A percentile compares a stretch with the other conserved stretches of the same genome.
Evolutionary conservation across 2,888 invertebrate species (phyloP).

Genomic region (Anaspis maculata): DNA sequence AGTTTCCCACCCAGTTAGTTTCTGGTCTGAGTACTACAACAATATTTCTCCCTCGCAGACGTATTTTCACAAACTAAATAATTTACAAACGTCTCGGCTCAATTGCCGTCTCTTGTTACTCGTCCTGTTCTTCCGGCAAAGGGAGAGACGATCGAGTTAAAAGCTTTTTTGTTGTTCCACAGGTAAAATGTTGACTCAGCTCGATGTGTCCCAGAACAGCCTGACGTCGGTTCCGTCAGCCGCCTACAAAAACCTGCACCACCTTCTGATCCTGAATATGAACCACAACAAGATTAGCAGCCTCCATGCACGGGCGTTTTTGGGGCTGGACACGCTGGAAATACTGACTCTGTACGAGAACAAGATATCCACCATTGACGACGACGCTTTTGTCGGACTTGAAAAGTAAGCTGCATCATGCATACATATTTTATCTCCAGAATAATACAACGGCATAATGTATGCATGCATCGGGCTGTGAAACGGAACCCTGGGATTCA

Average conservation of each 20-base stretch:
- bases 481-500: too few relatives aligned
- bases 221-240: conserved; percentile 71
- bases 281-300: conserved; percentile 79
- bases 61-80: too few relatives aligned
- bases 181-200: conserved; percentile 80
- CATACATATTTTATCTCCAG: too few relatives aligned
- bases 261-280: conserved; percentile 77
- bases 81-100: too few relatives aligned
- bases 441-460: too few relatives aligned
- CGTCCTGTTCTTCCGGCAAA: too few relatives aligned
- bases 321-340: conserved; percentile 78
- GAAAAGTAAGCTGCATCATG: conserved; percentile 61
- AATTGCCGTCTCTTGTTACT: too few relatives aligned
- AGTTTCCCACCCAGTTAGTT: too few relatives aligned
- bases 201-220: conserved; percentile 83
- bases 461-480: too few relatives aligned
- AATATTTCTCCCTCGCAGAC: too few relatives aligned
- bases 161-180: conserved; percentile 22
- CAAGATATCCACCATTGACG: conserved; percentile 68
- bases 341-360: conserved; percentile 84
- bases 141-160: not conserved
- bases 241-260: conserved; percentile 72
- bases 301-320: conserved; percentile 74
- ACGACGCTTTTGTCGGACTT: conserved; percentile 76
- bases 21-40: too few relatives aligned